Conservation (phyloP, 2,888 invertebrate genomes). For the Ephialtes manifestator region DNA sequence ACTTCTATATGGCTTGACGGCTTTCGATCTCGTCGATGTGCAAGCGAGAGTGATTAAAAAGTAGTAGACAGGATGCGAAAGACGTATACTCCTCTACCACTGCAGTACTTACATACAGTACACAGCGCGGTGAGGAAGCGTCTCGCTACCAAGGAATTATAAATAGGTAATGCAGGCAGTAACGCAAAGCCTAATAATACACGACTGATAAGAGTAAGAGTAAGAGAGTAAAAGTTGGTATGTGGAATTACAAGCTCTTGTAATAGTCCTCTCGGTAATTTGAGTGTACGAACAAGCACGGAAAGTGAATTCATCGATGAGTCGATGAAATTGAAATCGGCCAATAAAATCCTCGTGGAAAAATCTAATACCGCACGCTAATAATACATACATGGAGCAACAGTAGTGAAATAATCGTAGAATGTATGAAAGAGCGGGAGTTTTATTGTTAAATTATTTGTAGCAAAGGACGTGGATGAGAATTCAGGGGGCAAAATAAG, state of each 20-base stretch:
- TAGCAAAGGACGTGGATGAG: constrained; percentile 2
- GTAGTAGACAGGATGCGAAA: background rate
- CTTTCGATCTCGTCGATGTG: constrained; percentile 4
- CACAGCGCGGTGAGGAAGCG: background rate
- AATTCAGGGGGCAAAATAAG: constrained; percentile 10
- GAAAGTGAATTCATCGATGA: constrained; percentile 27
- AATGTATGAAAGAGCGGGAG: background rate
- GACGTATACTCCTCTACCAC: background rate
- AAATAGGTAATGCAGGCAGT: constrained; percentile 39
- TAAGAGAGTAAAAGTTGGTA: constrained; percentile 55
- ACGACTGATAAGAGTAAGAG: constrained; percentile 48
- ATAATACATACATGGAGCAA: background rate
- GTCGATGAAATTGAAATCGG: constrained; percentile 52
- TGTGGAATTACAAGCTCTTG: constrained; percentile 3
- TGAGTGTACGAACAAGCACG: background rate
- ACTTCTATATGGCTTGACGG: background rate
- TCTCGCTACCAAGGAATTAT: constrained; percentile 6
- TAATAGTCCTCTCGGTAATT: background rate
- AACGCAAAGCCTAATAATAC: constrained; percentile 22
- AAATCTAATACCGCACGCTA: background rate
- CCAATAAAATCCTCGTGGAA: constrained; percentile 14
- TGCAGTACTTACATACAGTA: background rate
- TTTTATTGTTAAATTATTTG: constrained; percentile 35
- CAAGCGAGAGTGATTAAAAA: background rate
- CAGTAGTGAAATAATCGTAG: constrained; percentile 10